Evolutionary conservation across 2,888 invertebrate genomes (phyloP).

Genomic region (Drosophila atripex): DNA sequence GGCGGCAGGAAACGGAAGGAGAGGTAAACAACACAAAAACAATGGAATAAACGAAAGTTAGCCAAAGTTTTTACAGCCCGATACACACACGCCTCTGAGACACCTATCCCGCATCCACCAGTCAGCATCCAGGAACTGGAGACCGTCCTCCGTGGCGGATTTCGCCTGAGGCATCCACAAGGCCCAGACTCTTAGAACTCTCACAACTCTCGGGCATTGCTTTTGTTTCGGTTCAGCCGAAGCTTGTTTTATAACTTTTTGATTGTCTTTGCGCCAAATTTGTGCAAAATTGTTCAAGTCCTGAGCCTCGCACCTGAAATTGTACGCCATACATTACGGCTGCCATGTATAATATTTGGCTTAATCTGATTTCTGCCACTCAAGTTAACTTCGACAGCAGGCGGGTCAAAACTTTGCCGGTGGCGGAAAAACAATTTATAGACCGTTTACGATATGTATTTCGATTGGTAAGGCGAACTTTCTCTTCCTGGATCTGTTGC

Average conservation of each 20-base stretch:
- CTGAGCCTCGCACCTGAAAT: constrained; percentile 45
- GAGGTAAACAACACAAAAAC: constrained; percentile 27
- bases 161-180: constrained; percentile 44
- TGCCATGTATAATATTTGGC: constrained; percentile 66
- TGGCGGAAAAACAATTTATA: constrained; percentile 62
- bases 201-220: constrained; percentile 45
- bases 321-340: constrained; percentile 27
- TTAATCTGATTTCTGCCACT: constrained; percentile 75
- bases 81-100: constrained; percentile 62
- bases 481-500: constrained; percentile 12
- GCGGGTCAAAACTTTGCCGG: constrained; percentile 62
- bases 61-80: constrained; percentile 70
- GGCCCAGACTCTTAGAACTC: constrained; percentile 2
- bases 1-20: constrained; percentile 1
- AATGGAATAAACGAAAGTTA: constrained; percentile 50
- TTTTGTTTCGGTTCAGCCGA: constrained; percentile 54
- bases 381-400: constrained; percentile 61
- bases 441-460: constrained; percentile 53
- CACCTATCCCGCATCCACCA: constrained; percentile 21
- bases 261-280: constrained; percentile 80
- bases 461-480: constrained; percentile 39
- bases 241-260: constrained; percentile 80
- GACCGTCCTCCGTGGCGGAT: constrained; percentile 30
- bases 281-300: constrained; percentile 67
- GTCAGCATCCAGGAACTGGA: constrained; percentile 9